A percentile compares a stretch with the other conserved stretches of the same genome.
Conservation (phyloP, 1,140 invertebrate genomes). For the Coptotermes formosanus region DNA sequence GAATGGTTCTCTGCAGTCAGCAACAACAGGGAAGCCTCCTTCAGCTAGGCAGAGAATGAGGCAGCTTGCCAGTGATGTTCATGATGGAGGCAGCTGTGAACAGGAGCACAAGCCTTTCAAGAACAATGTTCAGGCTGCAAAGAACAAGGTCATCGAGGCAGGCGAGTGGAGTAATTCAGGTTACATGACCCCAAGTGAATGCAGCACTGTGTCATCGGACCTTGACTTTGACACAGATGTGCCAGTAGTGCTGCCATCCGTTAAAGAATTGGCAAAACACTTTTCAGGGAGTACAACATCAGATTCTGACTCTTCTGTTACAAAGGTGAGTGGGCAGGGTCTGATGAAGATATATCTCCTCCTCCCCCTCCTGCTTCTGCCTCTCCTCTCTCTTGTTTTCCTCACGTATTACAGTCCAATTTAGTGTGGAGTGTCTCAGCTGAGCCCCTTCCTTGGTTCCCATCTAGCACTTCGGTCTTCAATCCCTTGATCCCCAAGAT, state of each 20-base stretch:
- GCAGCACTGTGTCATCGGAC: slow-evolving; percentile 18
- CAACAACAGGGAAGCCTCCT: no score
- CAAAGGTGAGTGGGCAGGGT: not conserved
- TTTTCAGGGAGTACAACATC: slow-evolving; percentile 35
- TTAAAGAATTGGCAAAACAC: slow-evolving; percentile 41
- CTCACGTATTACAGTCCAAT: no score
- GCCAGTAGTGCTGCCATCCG: slow-evolving; percentile 37
- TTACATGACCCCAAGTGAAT: not conserved
- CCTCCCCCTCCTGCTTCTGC: no score
- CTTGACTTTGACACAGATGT: not conserved
- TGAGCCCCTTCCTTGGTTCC: no score
- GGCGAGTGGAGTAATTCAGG: not conserved
- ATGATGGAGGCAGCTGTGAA: no score
- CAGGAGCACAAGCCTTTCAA: not conserved
- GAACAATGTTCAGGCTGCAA: not conserved
- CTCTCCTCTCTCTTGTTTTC: no score
- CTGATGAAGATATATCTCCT: no score
- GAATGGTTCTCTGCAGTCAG: not conserved
- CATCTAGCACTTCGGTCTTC: no score
- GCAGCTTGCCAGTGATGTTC: no score
- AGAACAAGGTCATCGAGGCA: not conserved
- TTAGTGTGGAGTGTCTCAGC: no score
- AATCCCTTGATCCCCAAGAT: no score
- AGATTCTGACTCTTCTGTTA: slow-evolving; percentile 12
- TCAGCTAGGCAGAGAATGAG: no score